Evolutionary conservation across 2,113 vertebrate species (phyloP).

Genomic region (Tichodroma muraria): DNA sequence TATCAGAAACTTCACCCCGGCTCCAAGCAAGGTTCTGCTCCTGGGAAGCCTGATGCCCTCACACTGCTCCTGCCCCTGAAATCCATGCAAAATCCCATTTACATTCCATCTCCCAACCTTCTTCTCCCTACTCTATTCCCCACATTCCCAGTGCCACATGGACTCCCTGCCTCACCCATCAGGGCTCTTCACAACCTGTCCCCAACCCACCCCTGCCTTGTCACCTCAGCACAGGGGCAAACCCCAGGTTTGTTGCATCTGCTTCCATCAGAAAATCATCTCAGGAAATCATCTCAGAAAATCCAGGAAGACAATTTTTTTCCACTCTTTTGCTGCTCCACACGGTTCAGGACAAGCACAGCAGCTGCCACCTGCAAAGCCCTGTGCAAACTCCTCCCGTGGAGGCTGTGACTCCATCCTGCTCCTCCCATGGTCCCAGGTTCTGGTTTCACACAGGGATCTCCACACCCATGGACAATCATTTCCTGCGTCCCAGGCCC

Average conservation of each 20-base stretch:
- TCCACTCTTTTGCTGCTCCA: neutral
- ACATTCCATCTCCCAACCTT: neutral
- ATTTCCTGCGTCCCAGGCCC: too few relatives aligned
- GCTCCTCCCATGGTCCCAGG: neutral
- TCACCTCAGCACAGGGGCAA: neutral
- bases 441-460: neutral
- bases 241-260: neutral
- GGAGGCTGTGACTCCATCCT: neutral
- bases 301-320: neutral
- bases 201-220: neutral
- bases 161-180: neutral
- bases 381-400: neutral
- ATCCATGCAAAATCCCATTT: neutral
- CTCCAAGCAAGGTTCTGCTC: neutral
- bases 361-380: neutral
- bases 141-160: neutral
- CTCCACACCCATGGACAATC: neutral
- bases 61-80: neutral
- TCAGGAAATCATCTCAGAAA: neutral
- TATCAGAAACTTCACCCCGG: neutral
- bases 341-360: neutral
- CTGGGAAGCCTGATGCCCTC: neutral
- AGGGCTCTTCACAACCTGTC: neutral
- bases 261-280: neutral
- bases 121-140: neutral